Evolutionary conservation across 1,140 invertebrate genomes (phyloP), one percentile per base, ranked within the genome.

Genomic region (Lordiphosa mommai): DNA sequence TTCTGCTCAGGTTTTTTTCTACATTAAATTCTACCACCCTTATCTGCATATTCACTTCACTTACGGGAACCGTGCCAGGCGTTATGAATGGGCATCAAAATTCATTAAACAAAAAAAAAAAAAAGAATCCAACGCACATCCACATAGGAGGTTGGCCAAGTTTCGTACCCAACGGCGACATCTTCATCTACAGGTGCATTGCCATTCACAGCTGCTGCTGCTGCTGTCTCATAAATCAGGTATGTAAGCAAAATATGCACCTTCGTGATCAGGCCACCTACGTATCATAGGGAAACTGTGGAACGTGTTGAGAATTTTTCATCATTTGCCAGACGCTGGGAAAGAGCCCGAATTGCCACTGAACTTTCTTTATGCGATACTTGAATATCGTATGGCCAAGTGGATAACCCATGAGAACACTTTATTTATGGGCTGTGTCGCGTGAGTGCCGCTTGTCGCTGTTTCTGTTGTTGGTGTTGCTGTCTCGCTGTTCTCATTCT

Each of bases 401-500:
- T 8, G 46, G 61, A 60, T 63, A 72, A 71, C 58, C 58, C 51
- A 79, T 79, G 74, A 76, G 76, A 82, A 57, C 60, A 59, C 44
- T 68, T 76, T 71, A 82, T 82, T 71, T 82, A 71, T 76, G 57
- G 57, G 53, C 34, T 55, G 60, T 61, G 76, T 84, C 76, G 71
- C 76, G 77, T 84, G 77, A 82, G 76, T 67, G 53, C 71, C 51
- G 67, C 58, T 69, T 73, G 66, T 65, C 20, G 14, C 33, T 44
- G 13, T 16, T 46, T 17, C 13, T 30, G 46, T 33, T 23, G 12
- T 46, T 60, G 29, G 49, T 72, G 59, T 36, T 44, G 32, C 50
- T 55, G 34, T 67, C 53, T 59, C 48, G 61, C 12, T 82, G 76
- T 80, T 80, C 76, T 72, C 76, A 80, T 82, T 80, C 71, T 80